These are phyloP conservation scores for Acheta domesticus DNA, from an alignment of 2,888 invertebrate genomes.

Conservation along the genomic window DNA sequence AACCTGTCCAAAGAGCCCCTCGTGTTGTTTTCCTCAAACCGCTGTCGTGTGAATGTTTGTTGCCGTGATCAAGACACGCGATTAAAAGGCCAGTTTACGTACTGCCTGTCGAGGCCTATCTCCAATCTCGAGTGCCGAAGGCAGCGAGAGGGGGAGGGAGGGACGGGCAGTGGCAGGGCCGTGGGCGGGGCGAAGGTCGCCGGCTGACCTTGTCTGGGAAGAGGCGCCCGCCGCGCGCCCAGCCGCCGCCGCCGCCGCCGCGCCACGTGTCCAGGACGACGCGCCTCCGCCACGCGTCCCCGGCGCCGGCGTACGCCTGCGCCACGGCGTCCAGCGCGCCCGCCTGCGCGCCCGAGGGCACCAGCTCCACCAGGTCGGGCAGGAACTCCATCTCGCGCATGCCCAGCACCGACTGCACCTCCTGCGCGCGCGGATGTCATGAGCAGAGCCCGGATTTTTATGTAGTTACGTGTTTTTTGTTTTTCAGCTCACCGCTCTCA, in stretches of 20 bases:
- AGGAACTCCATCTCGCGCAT: background rate
- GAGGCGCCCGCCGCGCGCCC: background rate
- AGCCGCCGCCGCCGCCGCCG: background rate
- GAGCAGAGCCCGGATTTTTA: too few relatives aligned
- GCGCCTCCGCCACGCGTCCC: background rate
- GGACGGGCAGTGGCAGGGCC: background rate
- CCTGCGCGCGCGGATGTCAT: too few relatives aligned
- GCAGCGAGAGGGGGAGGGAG: background rate
- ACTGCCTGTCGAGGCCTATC: background rate
- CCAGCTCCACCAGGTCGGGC: slow-evolving; percentile 3
- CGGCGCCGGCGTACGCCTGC: background rate
- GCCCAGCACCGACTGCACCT: background rate
- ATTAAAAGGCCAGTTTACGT: background rate
- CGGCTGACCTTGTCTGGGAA: background rate
- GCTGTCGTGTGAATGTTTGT: too few relatives aligned
- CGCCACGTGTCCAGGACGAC: background rate
- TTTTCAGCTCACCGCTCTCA: too few relatives aligned
- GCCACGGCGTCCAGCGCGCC: background rate
- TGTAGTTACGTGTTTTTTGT: too few relatives aligned
- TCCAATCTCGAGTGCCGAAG: background rate
- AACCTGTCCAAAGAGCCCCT: too few relatives aligned
- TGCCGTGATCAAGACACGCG: background rate
- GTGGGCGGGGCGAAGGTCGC: background rate
- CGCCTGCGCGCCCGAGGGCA: background rate
- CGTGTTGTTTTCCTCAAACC: too few relatives aligned